phyloP scores from a whole-genome alignment of 2,797 vertebrate species.

The Sebastes kiyomatsui region DNA sequence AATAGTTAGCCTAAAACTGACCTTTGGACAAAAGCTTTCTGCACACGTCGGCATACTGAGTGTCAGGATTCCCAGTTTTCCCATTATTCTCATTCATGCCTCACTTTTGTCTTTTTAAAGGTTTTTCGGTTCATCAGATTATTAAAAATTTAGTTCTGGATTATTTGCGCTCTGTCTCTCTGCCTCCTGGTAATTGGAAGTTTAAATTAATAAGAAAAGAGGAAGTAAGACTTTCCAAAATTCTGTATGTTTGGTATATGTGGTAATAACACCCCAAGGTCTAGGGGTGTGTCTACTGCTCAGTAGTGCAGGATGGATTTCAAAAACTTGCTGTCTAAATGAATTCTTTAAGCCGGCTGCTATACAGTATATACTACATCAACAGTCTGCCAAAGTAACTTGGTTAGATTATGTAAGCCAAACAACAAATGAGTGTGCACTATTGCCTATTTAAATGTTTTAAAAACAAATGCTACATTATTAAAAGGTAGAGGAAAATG shows the following conservation, averaged over 20 bases:
- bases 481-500: slow-evolving; percentile 17
- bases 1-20: too few species aligned
- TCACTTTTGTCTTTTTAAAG: too few species aligned
- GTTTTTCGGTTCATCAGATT: too few species aligned
- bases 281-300: not conserved
- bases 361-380: not conserved
- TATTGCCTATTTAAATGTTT: not conserved
- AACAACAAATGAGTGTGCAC: slow-evolving; percentile 4
- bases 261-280: not conserved
- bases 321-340: not conserved
- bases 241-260: not conserved
- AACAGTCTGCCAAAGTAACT: not conserved
- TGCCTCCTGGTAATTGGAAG: not conserved
- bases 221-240: not conserved
- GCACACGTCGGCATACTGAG: too few species aligned
- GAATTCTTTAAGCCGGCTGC: not conserved
- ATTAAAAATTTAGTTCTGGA: too few species aligned
- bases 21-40: too few species aligned
- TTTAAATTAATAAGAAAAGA: not conserved
- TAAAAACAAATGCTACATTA: slow-evolving; percentile 18
- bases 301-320: not conserved
- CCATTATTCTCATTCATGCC: too few species aligned
- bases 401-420: not conserved
- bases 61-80: too few species aligned
- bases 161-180: too few species aligned